Evolutionary conservation across 2,888 invertebrate species (phyloP).

Genomic region (Agrotis exclamationis): DNA sequence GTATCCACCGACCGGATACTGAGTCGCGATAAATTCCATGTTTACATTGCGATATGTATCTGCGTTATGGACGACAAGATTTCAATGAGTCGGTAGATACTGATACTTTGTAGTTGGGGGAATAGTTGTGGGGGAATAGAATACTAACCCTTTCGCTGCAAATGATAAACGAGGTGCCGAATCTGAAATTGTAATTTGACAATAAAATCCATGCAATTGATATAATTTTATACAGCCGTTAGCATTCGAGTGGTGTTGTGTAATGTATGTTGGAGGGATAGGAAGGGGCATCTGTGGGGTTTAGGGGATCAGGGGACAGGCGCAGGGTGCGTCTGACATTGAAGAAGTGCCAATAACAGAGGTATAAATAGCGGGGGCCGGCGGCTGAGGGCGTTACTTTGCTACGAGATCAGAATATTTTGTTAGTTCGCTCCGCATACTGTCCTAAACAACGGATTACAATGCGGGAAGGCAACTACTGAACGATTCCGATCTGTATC

Average conservation of each 20-base stretch:
- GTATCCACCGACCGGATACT: conserved; percentile 78
- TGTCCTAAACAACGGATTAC: conserved; percentile 89
- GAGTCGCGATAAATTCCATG: conserved; percentile 79
- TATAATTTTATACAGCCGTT: conserved; percentile 89
- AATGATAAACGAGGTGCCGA: conserved; percentile 79
- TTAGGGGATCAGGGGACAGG: conserved; percentile 83
- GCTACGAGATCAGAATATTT: conserved; percentile 91
- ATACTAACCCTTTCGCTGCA: conserved; percentile 71
- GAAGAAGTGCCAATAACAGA: conserved; percentile 92
- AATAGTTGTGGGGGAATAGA: conserved; percentile 33
- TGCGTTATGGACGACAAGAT: conserved; percentile 71
- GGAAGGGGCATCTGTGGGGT: conserved; percentile 79
- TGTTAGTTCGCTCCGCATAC: conserved; percentile 80
- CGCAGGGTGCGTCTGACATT: conserved; percentile 91
- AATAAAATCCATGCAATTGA: conserved; percentile 88
- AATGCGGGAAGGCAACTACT: conserved; percentile 85
- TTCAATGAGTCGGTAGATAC: conserved; percentile 71
- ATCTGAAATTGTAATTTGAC: conserved; percentile 85
- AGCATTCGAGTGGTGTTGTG: conserved; percentile 86
- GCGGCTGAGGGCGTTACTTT: conserved; percentile 88
- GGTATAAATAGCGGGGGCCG: conserved; percentile 90
- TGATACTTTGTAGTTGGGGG: conserved; percentile 58
- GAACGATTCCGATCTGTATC: conserved; percentile 81
- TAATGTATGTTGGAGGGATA: conserved; percentile 87
- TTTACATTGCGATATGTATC: conserved; percentile 79